A percentile compares a stretch with the other conserved stretches of the same genome.
Conservation (phyloP, 2,888 invertebrate genomes). For the Hypomecis atomaria region DNA sequence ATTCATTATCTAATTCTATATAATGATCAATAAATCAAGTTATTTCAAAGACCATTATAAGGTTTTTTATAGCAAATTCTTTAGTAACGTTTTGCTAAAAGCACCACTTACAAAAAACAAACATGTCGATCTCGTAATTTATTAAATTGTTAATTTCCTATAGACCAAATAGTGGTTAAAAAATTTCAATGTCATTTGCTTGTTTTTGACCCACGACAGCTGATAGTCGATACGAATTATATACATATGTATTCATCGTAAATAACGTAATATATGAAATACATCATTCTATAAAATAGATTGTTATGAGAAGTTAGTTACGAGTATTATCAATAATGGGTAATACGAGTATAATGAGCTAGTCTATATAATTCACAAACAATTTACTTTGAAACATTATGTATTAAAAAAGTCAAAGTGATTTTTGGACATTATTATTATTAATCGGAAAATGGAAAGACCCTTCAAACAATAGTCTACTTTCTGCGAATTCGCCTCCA, state of each 20-base stretch:
- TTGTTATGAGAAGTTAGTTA: no score
- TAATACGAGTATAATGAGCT: no score
- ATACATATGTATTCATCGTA: neutral
- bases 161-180: constrained; percentile 13
- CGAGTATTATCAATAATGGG: no score
- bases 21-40: constrained; percentile 35
- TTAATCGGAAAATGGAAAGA: no score
- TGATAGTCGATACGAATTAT: no score
- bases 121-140: constrained; percentile 33
- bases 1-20: constrained; percentile 31
- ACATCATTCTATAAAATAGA: no score
- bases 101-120: constrained; percentile 32
- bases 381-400: no score
- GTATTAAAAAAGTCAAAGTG: no score
- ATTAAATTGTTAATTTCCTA: constrained; percentile 40
- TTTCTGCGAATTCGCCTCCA: constrained; percentile 66
- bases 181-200: constrained; percentile 21
- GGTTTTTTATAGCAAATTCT: constrained; percentile 26
- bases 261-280: neutral
- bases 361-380: no score
- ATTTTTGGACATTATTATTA: no score
- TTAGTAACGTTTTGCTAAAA: constrained; percentile 25
- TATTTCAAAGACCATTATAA: constrained; percentile 23
- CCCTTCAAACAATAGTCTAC: constrained; percentile 60
- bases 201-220: neutral